These are phyloP conservation scores for Scylla paramamosain DNA, from an alignment of 1,140 invertebrate genomes.

Conservation along the genomic window DNA sequence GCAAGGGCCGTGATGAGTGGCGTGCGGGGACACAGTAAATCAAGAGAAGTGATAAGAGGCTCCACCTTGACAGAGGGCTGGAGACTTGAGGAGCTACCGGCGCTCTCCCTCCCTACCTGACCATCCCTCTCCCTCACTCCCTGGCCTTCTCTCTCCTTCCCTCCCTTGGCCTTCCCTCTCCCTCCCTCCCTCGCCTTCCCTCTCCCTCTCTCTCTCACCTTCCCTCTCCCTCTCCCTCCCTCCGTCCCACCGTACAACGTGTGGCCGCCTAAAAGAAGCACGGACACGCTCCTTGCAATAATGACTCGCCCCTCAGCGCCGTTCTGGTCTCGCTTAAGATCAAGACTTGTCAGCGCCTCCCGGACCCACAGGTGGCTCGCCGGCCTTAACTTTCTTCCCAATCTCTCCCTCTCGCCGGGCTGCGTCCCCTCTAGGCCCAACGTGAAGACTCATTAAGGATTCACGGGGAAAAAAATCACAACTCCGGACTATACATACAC, in stretches of 20 bases:
- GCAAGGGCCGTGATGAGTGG: not conserved
- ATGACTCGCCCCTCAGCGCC: not conserved
- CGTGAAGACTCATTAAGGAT: not conserved
- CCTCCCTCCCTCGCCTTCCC: not conserved
- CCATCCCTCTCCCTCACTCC: not conserved
- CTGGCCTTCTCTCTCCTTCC: not conserved
- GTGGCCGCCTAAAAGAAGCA: not conserved
- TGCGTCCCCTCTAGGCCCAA: not conserved
- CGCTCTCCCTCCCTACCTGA: not conserved
- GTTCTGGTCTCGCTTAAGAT: not conserved
- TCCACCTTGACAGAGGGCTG: not conserved
- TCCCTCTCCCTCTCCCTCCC: not conserved
- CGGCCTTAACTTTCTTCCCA: not conserved
- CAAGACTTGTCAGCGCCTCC: not conserved
- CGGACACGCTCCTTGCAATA: not conserved
- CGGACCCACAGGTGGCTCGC: not conserved
- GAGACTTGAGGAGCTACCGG: not conserved
- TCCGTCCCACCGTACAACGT: not conserved
- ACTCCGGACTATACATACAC: not conserved
- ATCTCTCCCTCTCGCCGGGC: not conserved
- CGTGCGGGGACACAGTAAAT: not conserved
- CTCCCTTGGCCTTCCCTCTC: not conserved
- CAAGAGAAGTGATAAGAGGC: constrained; percentile 9
- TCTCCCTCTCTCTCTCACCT: not conserved
- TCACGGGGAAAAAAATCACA: not conserved